These are phyloP conservation scores for Drosophila trapezifrons DNA, from an alignment of 1,140 invertebrate species.

Conservation along the genomic window DNA sequence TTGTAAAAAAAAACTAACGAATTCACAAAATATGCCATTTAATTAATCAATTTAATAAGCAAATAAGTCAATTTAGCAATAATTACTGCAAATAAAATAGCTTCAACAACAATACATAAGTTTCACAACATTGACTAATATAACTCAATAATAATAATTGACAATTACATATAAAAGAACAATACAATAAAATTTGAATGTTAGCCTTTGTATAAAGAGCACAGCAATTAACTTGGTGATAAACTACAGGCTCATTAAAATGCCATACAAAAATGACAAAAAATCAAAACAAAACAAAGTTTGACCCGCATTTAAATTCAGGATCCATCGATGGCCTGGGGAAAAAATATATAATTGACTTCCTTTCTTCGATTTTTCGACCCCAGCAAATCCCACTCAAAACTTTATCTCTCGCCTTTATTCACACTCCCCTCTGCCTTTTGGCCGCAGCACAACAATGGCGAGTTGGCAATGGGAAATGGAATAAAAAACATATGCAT, in stretches of 20 bases:
- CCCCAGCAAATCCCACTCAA: constrained; percentile 13
- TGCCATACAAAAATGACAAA: constrained; percentile 6
- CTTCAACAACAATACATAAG: neutral
- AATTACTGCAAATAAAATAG: neutral
- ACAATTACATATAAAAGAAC: neutral
- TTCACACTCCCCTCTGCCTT: constrained; percentile 3
- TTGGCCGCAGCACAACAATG: constrained; percentile 41
- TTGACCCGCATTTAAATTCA: constrained; percentile 31
- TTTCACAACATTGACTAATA: neutral
- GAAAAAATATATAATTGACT: constrained; percentile 15
- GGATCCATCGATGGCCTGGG: neutral
- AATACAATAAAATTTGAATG: neutral
- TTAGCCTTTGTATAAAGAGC: neutral
- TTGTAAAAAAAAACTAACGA: neutral
- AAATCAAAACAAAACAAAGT: neutral
- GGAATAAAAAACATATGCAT: constrained; percentile 25
- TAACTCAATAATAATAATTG: neutral
- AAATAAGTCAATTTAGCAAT: constrained; percentile 10
- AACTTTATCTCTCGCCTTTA: constrained; percentile 18
- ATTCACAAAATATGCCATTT: neutral
- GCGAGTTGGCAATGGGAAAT: constrained; percentile 1
- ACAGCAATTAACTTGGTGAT: neutral
- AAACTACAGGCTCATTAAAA: constrained; percentile 26
- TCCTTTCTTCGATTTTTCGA: constrained; percentile 3
- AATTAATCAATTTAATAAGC: neutral